Evolutionary conservation across 2,888 invertebrate species (phyloP), one percentile per base, ranked within the genome.

Genomic region (Parthenolecanium corni): DNA sequence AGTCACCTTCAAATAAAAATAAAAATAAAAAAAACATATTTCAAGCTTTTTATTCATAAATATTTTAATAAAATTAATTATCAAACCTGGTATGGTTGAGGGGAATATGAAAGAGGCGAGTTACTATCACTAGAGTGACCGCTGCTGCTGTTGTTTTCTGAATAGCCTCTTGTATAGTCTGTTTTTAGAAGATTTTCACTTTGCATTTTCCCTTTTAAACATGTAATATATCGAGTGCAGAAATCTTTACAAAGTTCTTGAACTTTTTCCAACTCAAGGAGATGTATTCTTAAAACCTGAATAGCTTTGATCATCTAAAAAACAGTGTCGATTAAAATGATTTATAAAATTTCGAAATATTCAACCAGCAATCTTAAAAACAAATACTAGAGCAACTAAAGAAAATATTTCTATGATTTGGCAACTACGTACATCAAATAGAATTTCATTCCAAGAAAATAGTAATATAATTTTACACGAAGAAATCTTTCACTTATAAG

Each of bases 221-320:
- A 91, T 52, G 89, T 86, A 68, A 88, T 93, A 77, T 94, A 94
- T 58, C 93, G 80, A 67, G 86, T 88, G 77, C 93, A 93, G 77
- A 94, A 94, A 77, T 94, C 93, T 70, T 91, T 87, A 76, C 93
- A 94, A 70, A 94, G 73, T 74, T 94, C 93, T 75, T 92, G 91
- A 16, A 94, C 93, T 75, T 94, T 94, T 75, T 93, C 91, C 73
- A 94, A 76, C 74, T 94, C 94, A 68, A 94, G 75, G 53, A 94
- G 79, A 74, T 94, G 93, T 73, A 94, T 94, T 71, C 93, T 79
- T 67, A 94, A 77, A 66, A 94, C 93, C 80, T 93, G 89, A 71
- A 90, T 85, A 58, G 86, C 85, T 76, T 86, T 86, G 68, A 88
- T 83, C 87, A 89, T 87, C 86, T 87, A 74, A 31, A 52, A 31